A percentile compares a stretch with the other conserved stretches of the same genome.
Conservation (phyloP, 1,140 invertebrate genomes). For the Nautilus pompilius region DNA sequence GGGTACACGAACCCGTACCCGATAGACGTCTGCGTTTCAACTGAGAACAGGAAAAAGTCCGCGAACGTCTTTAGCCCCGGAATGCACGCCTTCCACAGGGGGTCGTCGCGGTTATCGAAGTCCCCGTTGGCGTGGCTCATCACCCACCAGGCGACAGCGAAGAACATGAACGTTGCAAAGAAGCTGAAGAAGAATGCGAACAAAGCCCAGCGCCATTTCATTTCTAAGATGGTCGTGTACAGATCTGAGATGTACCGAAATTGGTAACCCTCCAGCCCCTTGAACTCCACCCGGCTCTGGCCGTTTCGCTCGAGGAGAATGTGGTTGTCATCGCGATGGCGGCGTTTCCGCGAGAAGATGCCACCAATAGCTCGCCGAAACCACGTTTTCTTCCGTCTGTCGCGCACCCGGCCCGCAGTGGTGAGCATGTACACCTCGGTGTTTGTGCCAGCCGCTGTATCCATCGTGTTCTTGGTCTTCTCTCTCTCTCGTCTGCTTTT, state of each 20-base stretch:
- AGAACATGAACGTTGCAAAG: conserved; percentile 84
- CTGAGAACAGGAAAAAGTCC: conserved; percentile 55
- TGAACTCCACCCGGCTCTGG: conserved; percentile 14
- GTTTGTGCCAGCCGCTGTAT: no score
- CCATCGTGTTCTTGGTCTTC: no score
- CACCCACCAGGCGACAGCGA: conserved; percentile 91
- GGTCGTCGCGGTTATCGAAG: conserved; percentile 65
- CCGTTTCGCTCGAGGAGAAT: not conserved
- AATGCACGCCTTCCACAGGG: conserved; percentile 49
- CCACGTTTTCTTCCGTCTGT: no score
- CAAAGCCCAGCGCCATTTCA: conserved; percentile 95
- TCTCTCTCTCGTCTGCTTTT: no score
- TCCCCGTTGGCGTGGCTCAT: conserved; percentile 92
- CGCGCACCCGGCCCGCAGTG: no score
- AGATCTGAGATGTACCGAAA: conserved; percentile 37
- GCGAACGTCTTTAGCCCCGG: conserved; percentile 41
- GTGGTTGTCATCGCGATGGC: no score
- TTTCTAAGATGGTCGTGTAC: conserved; percentile 43
- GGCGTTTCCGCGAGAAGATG: no score
- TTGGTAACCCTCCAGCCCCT: conserved; percentile 30
- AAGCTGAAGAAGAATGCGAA: conserved; percentile 89
- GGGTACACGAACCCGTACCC: conserved; percentile 67
- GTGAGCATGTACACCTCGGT: no score
- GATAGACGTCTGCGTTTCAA: conserved; percentile 60
- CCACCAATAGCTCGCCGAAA: no score